phyloP scores from a whole-genome alignment of 2,113 vertebrate species.

The Dipodomys merriami region DNA sequence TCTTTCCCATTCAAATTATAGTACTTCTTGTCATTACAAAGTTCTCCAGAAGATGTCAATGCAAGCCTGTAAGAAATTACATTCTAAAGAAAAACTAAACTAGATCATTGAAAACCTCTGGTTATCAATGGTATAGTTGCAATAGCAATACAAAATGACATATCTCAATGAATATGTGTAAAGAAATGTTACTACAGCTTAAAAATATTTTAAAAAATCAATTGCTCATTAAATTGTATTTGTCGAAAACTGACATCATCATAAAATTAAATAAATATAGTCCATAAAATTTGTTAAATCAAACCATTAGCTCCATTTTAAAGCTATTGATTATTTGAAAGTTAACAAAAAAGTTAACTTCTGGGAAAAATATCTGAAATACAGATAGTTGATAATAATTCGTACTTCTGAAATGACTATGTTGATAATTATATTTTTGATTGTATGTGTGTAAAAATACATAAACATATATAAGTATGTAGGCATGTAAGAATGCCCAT shows the following conservation, averaged over 20 bases:
- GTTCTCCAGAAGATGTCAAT: conserved; percentile 80
- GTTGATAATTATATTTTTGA: neutral
- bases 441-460: neutral
- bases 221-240: neutral
- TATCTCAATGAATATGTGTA: neutral
- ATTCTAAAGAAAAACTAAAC: conserved; percentile 65
- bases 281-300: neutral
- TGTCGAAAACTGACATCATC: neutral
- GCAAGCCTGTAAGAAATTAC: conserved; percentile 61
- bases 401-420: neutral
- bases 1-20: conserved; percentile 44
- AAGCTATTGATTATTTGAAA: neutral
- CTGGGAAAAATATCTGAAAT: neutral
- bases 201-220: neutral
- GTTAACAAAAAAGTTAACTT: neutral
- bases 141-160: conserved; percentile 59
- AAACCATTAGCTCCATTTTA: neutral
- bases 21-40: conserved; percentile 55
- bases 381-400: neutral
- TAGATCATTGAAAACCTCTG: conserved; percentile 54
- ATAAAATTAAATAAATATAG: neutral
- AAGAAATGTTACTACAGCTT: neutral
- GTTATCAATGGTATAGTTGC: neutral
- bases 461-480: neutral
- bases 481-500: too few relatives aligned